Evolutionary conservation across 2,797 vertebrate species (phyloP), one percentile per base, ranked within the genome.

Genomic region (Neosalanx taihuensis): DNA sequence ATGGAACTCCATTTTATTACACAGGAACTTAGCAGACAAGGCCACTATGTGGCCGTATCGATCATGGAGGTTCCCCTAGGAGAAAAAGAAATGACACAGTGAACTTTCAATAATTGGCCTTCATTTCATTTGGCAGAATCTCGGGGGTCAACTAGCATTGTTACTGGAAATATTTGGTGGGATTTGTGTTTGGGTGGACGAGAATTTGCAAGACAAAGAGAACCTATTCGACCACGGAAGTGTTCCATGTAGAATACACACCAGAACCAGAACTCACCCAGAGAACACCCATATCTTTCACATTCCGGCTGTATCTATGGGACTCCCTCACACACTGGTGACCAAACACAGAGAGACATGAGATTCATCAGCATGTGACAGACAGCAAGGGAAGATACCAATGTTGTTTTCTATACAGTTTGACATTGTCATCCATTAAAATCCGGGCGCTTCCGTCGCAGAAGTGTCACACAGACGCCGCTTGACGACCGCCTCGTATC

Each of bases 31-130:
- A 1, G 95, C 92, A 23, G 95, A 97, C 79, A 99, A 80, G 20
- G 81, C 94, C 23, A 99, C 97, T 51, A 99, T 94, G 83, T 99
- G 97, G 58, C 97, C 97, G 0, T 98, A 99, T 35, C 96, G 93
- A 85, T 98, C 97, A 0, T 99, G 96, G 41, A 99, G 70, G 74
- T 94, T 96, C 30, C 94, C 95, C 97, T 99, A n/a, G 23, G 75
- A 70, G 20, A 74, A 58, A 26, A 3, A 68, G 29, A 74, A 20
- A 30, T 18, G 3, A 12, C 6, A 72, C 12, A 37, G 20, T 15
- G 2, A 9, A 1, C 4, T 15, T 17, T 59, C 7, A 9, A 12
- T 5, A 37, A 20, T 12, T 37, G 13, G 33, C 6, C 41, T 26
- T 26, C 23, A 35, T 35, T 56, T 26, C 0, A 23, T 46, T 20